Percentiles rank a stretch among this genome's conserved stretches.
Evolutionary conservation across 2,113 vertebrate genomes (phyloP).

Genomic region (Taxidea taxus): DNA sequence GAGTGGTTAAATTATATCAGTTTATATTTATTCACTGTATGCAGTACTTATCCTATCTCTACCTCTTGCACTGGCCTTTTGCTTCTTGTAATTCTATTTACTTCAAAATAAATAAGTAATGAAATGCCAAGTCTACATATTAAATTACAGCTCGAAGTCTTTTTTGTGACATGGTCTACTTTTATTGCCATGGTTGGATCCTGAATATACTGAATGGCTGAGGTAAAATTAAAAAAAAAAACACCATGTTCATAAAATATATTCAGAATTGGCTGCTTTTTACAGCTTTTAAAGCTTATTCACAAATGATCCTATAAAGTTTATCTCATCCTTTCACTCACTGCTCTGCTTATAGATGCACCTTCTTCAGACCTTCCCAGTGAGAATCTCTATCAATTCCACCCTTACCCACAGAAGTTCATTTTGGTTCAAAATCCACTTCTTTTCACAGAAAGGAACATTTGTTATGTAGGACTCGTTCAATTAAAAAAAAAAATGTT

Average conservation of each 20-base stretch:
- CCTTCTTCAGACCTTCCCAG: background rate
- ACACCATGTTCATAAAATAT: background rate
- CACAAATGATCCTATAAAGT: background rate
- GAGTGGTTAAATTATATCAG: background rate
- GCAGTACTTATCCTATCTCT: background rate
- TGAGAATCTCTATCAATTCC: background rate
- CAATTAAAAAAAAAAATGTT: background rate
- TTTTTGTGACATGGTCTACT: background rate
- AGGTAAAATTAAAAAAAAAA: background rate
- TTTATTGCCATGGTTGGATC: background rate
- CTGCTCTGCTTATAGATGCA: rapidly evolving
- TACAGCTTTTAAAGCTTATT: background rate
- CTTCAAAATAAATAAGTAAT: background rate
- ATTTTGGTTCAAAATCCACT: background rate
- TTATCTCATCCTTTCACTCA: background rate
- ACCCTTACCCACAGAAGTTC: background rate
- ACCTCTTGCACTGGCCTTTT: rapidly evolving
- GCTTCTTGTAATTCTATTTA: background rate
- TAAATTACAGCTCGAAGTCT: background rate
- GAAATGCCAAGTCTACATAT: background rate
- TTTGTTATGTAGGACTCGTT: background rate
- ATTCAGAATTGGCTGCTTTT: background rate
- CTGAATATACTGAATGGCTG: background rate
- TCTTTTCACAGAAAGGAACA: background rate
- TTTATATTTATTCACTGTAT: background rate